Base-by-base conservation (phyloP, 2,888 invertebrate species). In the Ornithoptera priamus region DNA sequence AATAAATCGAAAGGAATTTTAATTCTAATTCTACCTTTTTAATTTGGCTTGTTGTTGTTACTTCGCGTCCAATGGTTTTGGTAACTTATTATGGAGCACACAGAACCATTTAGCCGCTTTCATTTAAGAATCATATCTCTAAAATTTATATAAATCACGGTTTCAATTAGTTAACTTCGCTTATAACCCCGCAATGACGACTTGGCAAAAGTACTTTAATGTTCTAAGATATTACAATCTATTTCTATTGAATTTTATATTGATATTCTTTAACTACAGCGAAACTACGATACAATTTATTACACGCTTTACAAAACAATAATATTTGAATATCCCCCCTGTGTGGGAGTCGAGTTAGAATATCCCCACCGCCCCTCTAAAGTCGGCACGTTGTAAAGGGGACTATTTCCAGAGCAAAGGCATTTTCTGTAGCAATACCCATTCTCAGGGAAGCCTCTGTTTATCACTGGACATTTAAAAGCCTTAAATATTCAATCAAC, bases 121-220 rank as follows among this genome's bases (percentile, higher is more conserved):
- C 50, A 50, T 50, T 17, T 15, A 4, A 50, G 0, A 15, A 2
- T 50, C 50, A 4, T 50, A 50, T 15, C 18, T 5, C 15, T 18
- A 15, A 50, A 15, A 50, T 15, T 50, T 15, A 0, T 18, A 50
- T 50, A 15, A 15, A 50, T 17, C 10, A 50, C 15, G 0, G 46
- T 7, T 15, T 10, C 0, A 8, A 12, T 46, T 46, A 12, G 10
- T 46, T 46, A 50, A 12, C 50, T 50, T 50, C 18, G 2, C 50
- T 15, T 1, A 50, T 2, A 50, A 17, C 18, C 5, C 18, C 15
- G 18, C 18, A 50, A 15, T 17, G 56, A 56, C 59, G 59, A 65
- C 59, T 65, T 46, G 15, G n/a, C 59, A 30, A 60, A 65, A 65
- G 59, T 22, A 58, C 39, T 24, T 30, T 50, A 58, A 57, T 65